phyloP scores from a whole-genome alignment of 1,140 invertebrate species.

The Euwallacea similis region DNA sequence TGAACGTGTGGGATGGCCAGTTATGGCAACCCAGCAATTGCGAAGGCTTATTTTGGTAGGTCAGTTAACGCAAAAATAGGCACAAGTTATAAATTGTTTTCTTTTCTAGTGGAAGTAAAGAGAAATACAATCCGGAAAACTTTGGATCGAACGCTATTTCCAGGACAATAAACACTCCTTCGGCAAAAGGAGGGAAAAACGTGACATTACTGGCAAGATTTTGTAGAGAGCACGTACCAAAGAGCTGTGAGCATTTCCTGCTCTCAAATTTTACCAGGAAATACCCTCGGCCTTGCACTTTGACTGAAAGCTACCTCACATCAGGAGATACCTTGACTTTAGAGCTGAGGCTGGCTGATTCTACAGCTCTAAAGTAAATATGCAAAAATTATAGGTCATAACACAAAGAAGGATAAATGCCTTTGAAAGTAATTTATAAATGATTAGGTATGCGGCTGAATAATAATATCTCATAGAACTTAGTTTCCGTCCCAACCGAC shows the following conservation, averaged over 20 bases:
- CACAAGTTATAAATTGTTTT: not conserved
- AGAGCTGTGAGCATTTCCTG: constrained; percentile 76
- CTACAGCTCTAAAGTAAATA: constrained; percentile 75
- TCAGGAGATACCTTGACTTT: constrained; percentile 77
- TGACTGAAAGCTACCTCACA: constrained; percentile 82
- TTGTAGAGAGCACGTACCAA: constrained; percentile 74
- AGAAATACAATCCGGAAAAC: constrained; percentile 42
- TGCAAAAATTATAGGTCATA: no score
- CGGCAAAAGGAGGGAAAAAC: constrained; percentile 60
- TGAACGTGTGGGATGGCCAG: constrained; percentile 83
- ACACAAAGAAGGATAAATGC: no score
- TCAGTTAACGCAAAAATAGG: not conserved
- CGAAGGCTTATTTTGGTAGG: constrained; percentile 78
- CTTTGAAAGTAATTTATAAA: not conserved
- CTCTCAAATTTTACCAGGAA: constrained; percentile 60
- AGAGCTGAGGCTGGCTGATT: constrained; percentile 75
- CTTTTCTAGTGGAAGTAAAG: constrained; percentile 42
- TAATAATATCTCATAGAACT: no score
- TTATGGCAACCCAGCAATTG: constrained; percentile 74
- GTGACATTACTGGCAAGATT: constrained; percentile 75
- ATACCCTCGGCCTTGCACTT: constrained; percentile 69
- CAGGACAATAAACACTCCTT: constrained; percentile 8
- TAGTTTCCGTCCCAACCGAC: no score
- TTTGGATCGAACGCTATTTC: constrained; percentile 13
- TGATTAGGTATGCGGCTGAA: no score